Evolutionary conservation across 2,797 vertebrate genomes (phyloP).

Genomic region (Glossophaga mutica): DNA sequence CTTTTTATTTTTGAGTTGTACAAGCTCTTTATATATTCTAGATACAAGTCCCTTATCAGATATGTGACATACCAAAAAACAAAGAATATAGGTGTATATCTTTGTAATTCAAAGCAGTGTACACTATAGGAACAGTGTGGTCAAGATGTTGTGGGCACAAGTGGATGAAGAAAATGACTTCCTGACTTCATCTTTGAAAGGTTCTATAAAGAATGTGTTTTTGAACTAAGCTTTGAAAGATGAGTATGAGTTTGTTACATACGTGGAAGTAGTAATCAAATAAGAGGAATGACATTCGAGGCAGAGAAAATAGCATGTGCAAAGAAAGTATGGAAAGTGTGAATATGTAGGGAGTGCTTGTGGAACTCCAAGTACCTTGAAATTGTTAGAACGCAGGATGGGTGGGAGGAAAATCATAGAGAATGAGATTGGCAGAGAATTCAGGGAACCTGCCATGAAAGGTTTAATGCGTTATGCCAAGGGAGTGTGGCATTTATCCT

Average conservation of each 20-base stretch:
- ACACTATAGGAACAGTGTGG: neutral
- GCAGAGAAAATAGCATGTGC: neutral
- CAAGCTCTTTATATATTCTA: neutral
- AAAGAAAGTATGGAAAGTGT: neutral
- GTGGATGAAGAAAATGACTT: neutral
- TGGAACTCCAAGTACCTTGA: neutral
- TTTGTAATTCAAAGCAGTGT: neutral
- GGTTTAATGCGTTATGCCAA: neutral
- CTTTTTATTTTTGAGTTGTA: neutral
- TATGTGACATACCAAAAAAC: neutral
- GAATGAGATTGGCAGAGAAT: neutral
- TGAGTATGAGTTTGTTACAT: neutral
- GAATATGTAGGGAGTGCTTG: neutral
- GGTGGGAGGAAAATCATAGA: neutral
- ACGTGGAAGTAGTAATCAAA: neutral
- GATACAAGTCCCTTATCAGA: neutral
- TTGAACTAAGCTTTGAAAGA: neutral
- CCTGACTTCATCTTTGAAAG: neutral
- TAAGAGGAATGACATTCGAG: neutral
- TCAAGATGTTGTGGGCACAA: neutral
- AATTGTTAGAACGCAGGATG: neutral
- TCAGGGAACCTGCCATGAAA: neutral
- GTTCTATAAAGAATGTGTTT: neutral
- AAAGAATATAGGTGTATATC: neutral
- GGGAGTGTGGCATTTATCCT: neutral